Conservation (phyloP, 2,888 invertebrate genomes). For the Ceramica pisi region DNA sequence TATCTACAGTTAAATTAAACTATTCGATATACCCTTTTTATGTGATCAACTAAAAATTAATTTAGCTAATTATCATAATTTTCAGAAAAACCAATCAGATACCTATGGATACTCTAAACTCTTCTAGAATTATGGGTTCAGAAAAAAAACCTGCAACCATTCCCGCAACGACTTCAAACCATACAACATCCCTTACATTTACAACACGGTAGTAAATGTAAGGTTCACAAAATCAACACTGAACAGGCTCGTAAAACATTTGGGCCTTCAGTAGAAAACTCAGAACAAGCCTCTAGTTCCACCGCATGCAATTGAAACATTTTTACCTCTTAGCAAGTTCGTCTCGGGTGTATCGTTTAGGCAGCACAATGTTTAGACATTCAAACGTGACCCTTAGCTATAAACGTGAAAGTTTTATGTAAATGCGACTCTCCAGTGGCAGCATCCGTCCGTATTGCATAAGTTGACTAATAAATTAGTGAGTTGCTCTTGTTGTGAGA, state of each 20-base stretch:
- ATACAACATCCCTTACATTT: slow-evolving; percentile 9
- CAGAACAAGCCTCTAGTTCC: slow-evolving; percentile 54
- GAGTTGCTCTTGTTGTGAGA: slow-evolving; percentile 75
- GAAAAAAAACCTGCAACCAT: neutral
- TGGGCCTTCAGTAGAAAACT: slow-evolving; percentile 32
- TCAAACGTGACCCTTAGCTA: slow-evolving; percentile 74
- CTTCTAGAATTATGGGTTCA: neutral
- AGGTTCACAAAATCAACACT: slow-evolving; percentile 54
- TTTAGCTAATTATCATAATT: neutral
- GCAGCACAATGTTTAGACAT: slow-evolving; percentile 71
- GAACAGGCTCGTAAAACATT: slow-evolving; percentile 55
- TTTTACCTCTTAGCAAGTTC: slow-evolving; percentile 68
- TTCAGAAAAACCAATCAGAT: neutral
- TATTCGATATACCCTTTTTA: neutral
- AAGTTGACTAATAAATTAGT: slow-evolving; percentile 82
- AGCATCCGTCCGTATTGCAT: slow-evolving; percentile 74
- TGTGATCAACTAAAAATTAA: neutral
- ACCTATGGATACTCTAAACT: neutral
- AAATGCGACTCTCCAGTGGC: slow-evolving; percentile 74
- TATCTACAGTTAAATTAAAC: neutral
- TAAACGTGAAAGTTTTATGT: slow-evolving; percentile 82
- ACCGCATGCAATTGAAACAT: slow-evolving; percentile 69
- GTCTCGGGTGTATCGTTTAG: slow-evolving; percentile 69
- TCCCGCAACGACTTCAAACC: neutral
- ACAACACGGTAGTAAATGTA: slow-evolving; percentile 23